These are phyloP conservation scores for Bimastos eiseni DNA, from an alignment of 2,888 invertebrate genomes.

Conservation along the genomic window DNA sequence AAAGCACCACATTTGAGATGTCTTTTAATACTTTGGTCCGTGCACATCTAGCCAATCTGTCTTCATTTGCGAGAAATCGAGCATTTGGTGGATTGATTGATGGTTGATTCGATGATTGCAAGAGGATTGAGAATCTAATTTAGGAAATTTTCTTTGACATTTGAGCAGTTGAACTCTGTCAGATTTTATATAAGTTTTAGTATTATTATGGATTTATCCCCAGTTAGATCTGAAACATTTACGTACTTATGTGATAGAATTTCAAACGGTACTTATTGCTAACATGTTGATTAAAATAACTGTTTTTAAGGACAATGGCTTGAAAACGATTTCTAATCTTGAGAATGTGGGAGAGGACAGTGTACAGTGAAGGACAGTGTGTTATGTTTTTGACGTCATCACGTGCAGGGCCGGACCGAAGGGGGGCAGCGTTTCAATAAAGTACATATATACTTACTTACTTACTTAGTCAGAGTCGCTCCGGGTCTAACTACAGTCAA, in stretches of 20 bases:
- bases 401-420: too few species aligned
- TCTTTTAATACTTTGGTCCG: neutral
- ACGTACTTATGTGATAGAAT: neutral
- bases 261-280: neutral
- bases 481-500: too few species aligned
- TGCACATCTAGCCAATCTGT: neutral
- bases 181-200: neutral
- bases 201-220: neutral
- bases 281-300: neutral
- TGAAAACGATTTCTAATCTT: neutral
- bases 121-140: neutral
- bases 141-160: neutral
- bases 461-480: too few species aligned
- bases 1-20: neutral
- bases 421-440: too few species aligned
- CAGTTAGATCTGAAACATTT: neutral
- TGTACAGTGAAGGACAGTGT: too few species aligned
- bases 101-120: neutral
- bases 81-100: neutral
- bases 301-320: conserved; percentile 6
- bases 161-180: neutral
- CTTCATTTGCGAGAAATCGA: neutral
- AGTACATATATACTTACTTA: too few species aligned
- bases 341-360: neutral
- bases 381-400: neutral